Evolutionary conservation across 1,140 invertebrate species (phyloP), one percentile per base, ranked within the genome.

Genomic region (Eulimnadia texana): DNA sequence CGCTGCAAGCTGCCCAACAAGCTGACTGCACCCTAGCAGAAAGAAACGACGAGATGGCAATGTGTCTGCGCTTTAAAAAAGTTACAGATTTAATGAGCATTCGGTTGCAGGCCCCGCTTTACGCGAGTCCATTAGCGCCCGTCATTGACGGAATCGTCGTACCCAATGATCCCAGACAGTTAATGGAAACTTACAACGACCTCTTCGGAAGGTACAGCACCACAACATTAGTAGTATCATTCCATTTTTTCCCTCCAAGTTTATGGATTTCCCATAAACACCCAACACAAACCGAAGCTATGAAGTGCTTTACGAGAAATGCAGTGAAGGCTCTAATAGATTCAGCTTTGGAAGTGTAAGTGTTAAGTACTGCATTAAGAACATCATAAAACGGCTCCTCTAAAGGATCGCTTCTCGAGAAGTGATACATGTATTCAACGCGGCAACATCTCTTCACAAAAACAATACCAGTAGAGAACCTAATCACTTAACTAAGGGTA

Each of bases 71-170:
- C 10, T 76, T 77, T 59, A 74, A 74, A 63, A 70, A 78, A 1
- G 73, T 80, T 62, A 77, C 82, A 28, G 87, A 92, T 68, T 79
- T 93, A 51, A 83, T 88, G 66, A 78, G 78, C 58, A 69, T 69
- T 3, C 59, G 63, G 27, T 79, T 81, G 20, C 66, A 77, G 20
- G 77, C 80, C 11, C 77, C 80, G 19, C 76, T 80, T 62, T 86
- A 84, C 70, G 78, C 81, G 66, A 84, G 84, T 22, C 78, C 81
- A 13, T 82, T 89, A 67, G 90, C 88, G 24, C 90, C 85, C 50
- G 81, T 86, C 51, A 82, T 93, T 33, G 89, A 95, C 70, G 84
- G 85, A 20, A 81, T 83, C 16, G 85, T 92, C 54, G 83, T 93
- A 67, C 85, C 86, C 6, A 84, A 83, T 67, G 83, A 88, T 68